Conservation (phyloP, 2,113 vertebrate species). For the Sus scrofa region T2T-Sscrofa CM000814.6:41823001-41823500, state of each 20-base stretch:
- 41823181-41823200: background rate
- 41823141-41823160: background rate
- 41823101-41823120: background rate
- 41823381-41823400: background rate
- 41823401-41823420: background rate
- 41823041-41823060: background rate
- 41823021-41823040: background rate
- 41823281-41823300: background rate
- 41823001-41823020: background rate
- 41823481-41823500: conserved; percentile 37
- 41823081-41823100: background rate
- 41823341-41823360: background rate
- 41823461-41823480: background rate
- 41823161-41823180: background rate
- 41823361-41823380: background rate
- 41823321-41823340: background rate
- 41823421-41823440: background rate
- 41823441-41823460: conserved; percentile 5
- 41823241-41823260: background rate
- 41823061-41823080: background rate
- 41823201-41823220: background rate
- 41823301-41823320: background rate
- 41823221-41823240: background rate
- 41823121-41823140: background rate
- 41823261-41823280: background rate